Evolutionary conservation across 37 sponge, comb jelly and placozoan species (phyloP).

Genomic region (Oopsacas minuta): DNA sequence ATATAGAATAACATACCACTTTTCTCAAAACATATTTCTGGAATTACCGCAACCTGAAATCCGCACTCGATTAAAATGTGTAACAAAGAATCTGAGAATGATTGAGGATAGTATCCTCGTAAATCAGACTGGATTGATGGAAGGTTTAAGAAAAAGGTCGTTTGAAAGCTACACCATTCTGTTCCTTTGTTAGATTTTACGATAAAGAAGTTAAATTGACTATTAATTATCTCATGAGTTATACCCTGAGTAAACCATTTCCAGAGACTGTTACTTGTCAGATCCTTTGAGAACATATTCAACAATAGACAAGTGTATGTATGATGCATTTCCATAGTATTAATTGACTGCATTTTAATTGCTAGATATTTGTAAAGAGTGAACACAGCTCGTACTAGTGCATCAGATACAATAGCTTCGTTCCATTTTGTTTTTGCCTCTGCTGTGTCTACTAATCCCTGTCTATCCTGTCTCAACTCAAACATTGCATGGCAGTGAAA

Average conservation of each 20-base stretch:
- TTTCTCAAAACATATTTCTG: background rate
- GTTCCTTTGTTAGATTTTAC: background rate
- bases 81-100: background rate
- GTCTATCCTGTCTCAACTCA: constrained; percentile 16
- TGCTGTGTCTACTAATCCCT: background rate
- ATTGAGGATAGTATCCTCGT: background rate
- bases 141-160: background rate
- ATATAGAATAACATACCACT: background rate
- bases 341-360: background rate
- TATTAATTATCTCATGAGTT: background rate
- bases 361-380: constrained; percentile 2
- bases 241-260: background rate
- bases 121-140: background rate
- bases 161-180: background rate
- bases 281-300: background rate
- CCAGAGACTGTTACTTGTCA: background rate
- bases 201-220: background rate
- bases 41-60: background rate
- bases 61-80: background rate
- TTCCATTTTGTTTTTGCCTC: background rate
- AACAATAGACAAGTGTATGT: background rate
- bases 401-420: background rate
- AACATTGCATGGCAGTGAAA: constrained; percentile 10
- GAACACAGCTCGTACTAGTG: background rate
- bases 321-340: background rate